Conservation (phyloP, 2,797 vertebrate genomes). For the Gephyroberyx darwinii region DNA sequence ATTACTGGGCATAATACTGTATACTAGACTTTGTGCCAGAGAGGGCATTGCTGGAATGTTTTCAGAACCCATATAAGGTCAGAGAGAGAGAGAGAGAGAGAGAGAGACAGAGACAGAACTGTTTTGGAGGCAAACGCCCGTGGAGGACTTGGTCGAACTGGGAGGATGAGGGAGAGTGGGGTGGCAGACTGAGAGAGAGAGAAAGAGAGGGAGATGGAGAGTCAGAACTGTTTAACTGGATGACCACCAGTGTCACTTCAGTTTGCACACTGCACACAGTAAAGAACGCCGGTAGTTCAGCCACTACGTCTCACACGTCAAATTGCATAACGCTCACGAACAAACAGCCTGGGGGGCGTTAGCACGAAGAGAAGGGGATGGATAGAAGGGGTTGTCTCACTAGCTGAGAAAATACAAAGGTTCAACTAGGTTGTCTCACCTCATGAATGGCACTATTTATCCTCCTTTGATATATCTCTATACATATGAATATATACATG, state of each 20-base stretch:
- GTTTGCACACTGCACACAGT: conserved; percentile 21
- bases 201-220: conserved; percentile 1
- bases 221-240: conserved; percentile 9
- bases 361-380: conserved; percentile 37
- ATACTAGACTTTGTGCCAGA: conserved; percentile 40
- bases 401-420: conserved; percentile 5
- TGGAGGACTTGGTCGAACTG: not conserved
- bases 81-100: not conserved
- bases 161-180: not conserved
- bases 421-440: conserved; percentile 55
- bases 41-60: conserved; percentile 14
- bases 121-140: conserved; percentile 2
- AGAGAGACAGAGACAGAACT: too few species aligned
- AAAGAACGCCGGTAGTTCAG: conserved; percentile 20
- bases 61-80: conserved; percentile 23
- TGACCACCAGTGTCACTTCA: conserved; percentile 27
- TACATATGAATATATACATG: conserved; percentile 82
- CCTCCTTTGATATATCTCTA: conserved; percentile 81
- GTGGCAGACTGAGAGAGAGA: not conserved
- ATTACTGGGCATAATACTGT: conserved; percentile 49
- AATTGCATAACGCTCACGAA: conserved; percentile 25
- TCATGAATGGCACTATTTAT: conserved; percentile 78
- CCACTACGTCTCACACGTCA: conserved; percentile 30
- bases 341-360: conserved; percentile 24
- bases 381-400: conserved; percentile 4